Percentiles rank a stretch among this genome's conserved stretches.
phyloP scores from a whole-genome alignment of 2,113 vertebrate species.

The Hemichromis elongatus region DNA sequence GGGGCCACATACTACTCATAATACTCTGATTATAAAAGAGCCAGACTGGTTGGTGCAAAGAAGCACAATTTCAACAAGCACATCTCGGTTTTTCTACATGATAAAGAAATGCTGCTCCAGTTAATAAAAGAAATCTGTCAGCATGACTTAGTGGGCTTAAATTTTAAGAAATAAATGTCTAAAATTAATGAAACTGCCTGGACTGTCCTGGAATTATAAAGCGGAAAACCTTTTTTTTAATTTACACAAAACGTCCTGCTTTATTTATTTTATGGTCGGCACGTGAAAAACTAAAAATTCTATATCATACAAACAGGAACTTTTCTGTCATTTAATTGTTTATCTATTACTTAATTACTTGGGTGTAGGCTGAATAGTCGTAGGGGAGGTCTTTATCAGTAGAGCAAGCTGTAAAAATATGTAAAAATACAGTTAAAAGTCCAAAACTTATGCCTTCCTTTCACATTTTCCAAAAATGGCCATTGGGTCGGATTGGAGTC shows the following conservation, averaged over 20 bases:
- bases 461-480: background rate
- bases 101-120: background rate
- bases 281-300: background rate
- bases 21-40: too few relatives aligned
- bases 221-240: background rate
- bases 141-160: too few relatives aligned
- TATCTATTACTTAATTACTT: background rate
- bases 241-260: background rate
- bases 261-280: background rate
- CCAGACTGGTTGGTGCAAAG: background rate
- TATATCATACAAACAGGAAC: background rate
- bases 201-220: background rate
- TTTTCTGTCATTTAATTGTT: background rate
- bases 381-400: too few relatives aligned
- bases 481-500: background rate
- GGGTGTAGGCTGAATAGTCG: background rate
- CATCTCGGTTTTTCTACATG: background rate
- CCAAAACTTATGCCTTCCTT: background rate
- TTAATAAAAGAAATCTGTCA: too few relatives aligned
- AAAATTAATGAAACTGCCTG: background rate
- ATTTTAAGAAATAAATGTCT: background rate
- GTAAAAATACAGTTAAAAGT: background rate
- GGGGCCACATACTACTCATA: background rate
- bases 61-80: background rate
- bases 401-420: background rate